phyloP scores from a whole-genome alignment of 2,888 invertebrate genomes.

The Drosophila anomelani region DNA sequence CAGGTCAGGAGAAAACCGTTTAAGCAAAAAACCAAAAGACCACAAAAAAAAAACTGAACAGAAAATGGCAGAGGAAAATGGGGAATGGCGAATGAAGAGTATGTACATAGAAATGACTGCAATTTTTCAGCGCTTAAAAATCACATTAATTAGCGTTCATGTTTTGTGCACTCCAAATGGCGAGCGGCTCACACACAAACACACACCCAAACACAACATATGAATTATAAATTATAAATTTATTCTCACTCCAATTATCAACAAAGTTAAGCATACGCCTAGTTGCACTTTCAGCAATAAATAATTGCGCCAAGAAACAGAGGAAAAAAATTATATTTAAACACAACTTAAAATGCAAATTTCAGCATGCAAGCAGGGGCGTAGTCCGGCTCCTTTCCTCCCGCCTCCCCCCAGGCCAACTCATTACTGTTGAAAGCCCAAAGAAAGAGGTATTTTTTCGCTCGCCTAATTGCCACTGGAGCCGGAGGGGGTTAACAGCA shows the following conservation, averaged over 20 bases:
- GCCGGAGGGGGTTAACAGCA: conserved; percentile 15
- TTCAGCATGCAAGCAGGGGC: conserved; percentile 49
- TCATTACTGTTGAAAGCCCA: conserved; percentile 62
- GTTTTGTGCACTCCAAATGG: conserved; percentile 47
- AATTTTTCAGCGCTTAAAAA: conserved; percentile 60
- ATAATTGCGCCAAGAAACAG: conserved; percentile 60
- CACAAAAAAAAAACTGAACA: conserved; percentile 4
- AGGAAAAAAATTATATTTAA: conserved; percentile 57
- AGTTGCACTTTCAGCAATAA: conserved; percentile 73
- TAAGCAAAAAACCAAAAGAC: conserved; percentile 18
- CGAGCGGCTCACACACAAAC: conserved; percentile 25
- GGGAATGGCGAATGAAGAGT: conserved; percentile 24
- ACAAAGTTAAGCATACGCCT: conserved; percentile 78
- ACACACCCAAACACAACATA: conserved; percentile 27
- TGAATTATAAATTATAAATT: conserved; percentile 66
- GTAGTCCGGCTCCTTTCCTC: conserved; percentile 6
- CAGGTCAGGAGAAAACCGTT: conserved; percentile 22
- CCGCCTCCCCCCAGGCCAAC: conserved; percentile 1
- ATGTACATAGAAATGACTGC: conserved; percentile 38
- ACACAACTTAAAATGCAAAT: conserved; percentile 78
- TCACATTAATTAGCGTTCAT: conserved; percentile 67
- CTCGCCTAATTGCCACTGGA: conserved; percentile 61
- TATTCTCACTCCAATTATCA: conserved; percentile 80
- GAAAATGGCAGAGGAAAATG: conserved; percentile 13
- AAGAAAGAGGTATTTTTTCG: conserved; percentile 65